These are phyloP conservation scores for Nematolebias whitei DNA, from an alignment of 2,113 vertebrate species.

Conservation along the genomic window DNA sequence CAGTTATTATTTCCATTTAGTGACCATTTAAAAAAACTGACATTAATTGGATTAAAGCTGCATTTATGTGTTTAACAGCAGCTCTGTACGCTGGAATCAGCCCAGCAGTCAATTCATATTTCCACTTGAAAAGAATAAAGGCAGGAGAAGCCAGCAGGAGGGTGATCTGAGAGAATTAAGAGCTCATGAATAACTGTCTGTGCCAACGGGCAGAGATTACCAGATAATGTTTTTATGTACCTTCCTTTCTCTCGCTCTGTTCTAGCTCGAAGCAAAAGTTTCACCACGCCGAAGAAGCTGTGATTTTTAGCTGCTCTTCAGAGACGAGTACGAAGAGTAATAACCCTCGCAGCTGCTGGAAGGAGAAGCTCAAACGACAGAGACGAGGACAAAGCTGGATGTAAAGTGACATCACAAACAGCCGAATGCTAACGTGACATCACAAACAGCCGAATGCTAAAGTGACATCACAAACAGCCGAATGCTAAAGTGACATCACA, in stretches of 20 bases:
- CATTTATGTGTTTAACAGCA: constrained; percentile 7
- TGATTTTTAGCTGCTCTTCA: constrained; percentile 14
- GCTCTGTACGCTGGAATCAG: background rate
- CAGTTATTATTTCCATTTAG: background rate
- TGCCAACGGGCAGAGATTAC: constrained; percentile 55
- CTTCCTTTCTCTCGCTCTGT: constrained; percentile 17
- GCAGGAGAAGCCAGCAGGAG: constrained; percentile 13
- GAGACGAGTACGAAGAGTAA: constrained; percentile 7
- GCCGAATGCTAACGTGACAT: no score
- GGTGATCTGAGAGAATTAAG: constrained; percentile 42
- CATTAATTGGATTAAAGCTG: background rate
- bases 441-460: no score
- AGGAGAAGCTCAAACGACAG: constrained; percentile 11
- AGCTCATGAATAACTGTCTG: constrained; percentile 47
- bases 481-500: no score
- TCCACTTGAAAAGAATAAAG: constrained; percentile 1
- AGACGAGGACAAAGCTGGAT: background rate
- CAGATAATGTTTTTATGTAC: constrained; percentile 55
- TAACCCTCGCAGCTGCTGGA: constrained; percentile 14
- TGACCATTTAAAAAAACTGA: background rate
- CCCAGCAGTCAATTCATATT: constrained; percentile 4
- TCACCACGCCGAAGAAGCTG: constrained; percentile 1
- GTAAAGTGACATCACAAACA: background rate
- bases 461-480: no score
- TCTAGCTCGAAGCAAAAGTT: constrained; percentile 32